A percentile compares a stretch with the other conserved stretches of the same genome.
These are phyloP conservation scores for Matsumurasca onukii DNA, from an alignment of 1,140 invertebrate genomes.

Conservation along the genomic window DNA sequence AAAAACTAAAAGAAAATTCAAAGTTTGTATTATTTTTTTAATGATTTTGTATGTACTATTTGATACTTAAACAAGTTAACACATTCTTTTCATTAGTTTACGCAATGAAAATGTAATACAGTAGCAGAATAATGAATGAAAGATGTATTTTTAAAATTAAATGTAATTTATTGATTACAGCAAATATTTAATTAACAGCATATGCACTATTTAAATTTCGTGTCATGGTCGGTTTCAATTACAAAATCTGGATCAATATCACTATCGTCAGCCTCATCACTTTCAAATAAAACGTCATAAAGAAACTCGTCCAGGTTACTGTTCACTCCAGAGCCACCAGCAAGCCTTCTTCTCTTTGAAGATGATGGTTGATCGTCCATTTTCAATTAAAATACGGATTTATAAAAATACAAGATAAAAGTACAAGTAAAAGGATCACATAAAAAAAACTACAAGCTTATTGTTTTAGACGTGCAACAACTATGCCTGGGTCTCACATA, in stretches of 20 bases:
- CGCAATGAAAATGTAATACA: too few relatives aligned
- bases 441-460: neutral
- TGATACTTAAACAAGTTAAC: too few relatives aligned
- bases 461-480: neutral
- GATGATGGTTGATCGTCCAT: conserved; percentile 5
- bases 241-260: conserved; percentile 2
- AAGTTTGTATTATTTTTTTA: too few relatives aligned
- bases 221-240: neutral
- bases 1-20: too few relatives aligned
- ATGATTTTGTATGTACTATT: too few relatives aligned
- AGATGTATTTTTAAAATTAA: too few relatives aligned
- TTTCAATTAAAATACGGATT: neutral
- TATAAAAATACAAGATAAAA: too few relatives aligned
- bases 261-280: neutral
- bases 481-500: neutral
- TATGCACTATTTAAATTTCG: too few relatives aligned
- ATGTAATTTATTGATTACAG: too few relatives aligned
- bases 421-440: neutral
- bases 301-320: neutral
- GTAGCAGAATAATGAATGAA: too few relatives aligned
- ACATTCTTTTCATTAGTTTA: too few relatives aligned
- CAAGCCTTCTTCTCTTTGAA: neutral
- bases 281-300: conserved; percentile 3
- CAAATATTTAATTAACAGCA: too few relatives aligned
- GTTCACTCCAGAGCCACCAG: neutral